Conservation (phyloP, 2,113 vertebrate species). For the Alces alces region DNA sequence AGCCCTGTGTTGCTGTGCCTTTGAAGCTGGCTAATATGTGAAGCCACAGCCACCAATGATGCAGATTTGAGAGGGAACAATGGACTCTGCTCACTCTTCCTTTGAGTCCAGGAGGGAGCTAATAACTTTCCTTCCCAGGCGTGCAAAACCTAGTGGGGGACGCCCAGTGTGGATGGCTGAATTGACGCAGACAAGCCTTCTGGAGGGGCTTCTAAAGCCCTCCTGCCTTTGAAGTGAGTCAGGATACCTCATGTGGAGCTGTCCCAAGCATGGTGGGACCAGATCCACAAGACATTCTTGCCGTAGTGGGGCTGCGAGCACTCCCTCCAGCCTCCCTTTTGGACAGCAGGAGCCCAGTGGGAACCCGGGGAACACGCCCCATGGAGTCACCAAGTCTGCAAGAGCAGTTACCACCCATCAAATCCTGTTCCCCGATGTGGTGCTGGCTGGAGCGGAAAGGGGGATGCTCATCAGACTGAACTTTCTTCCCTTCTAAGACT, state of each 20-base stretch:
- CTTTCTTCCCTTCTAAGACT: conserved; percentile 10
- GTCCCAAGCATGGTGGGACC: background rate
- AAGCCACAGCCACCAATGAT: background rate
- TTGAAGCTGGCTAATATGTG: background rate
- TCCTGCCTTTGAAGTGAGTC: conserved; percentile 46
- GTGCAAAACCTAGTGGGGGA: background rate
- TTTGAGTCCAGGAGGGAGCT: conserved; percentile 60
- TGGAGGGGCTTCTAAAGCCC: conserved; percentile 23
- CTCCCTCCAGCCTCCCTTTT: background rate
- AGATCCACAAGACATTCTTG: background rate
- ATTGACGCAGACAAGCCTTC: background rate
- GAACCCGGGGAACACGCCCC: background rate
- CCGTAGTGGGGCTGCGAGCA: background rate
- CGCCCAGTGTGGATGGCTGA: background rate
- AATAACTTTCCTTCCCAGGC: conserved; percentile 8
- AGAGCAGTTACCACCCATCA: background rate
- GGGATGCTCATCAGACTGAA: background rate
- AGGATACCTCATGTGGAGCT: conserved; percentile 7
- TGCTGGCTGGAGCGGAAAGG: background rate
- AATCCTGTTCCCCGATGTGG: background rate
- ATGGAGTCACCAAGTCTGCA: conserved; percentile 33
- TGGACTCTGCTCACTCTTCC: background rate
- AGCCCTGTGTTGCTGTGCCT: background rate
- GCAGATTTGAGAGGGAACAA: background rate
- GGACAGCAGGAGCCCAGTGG: background rate